Percentiles rank a stretch among this genome's conserved stretches.
Conservation (phyloP, 2,888 invertebrate species). For the Agrypnus murinus region DNA sequence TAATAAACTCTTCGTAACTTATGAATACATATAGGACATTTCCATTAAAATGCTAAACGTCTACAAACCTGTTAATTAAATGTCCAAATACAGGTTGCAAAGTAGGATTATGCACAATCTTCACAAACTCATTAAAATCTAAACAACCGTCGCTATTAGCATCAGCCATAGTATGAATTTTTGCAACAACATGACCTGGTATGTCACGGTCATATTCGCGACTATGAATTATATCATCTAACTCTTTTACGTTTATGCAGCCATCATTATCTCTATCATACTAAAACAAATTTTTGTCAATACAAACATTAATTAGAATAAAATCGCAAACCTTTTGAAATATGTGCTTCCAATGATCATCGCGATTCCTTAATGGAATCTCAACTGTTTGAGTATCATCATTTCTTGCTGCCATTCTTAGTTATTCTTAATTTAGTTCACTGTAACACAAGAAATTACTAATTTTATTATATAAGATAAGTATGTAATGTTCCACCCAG, state of each 20-base stretch:
- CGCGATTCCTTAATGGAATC: slow-evolving; percentile 61
- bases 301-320: not conserved
- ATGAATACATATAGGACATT: too few species aligned
- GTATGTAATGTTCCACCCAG: too few species aligned
- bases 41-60: too few species aligned
- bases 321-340: slow-evolving; percentile 71
- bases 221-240: slow-evolving; percentile 77
- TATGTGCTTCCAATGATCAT: slow-evolving; percentile 73
- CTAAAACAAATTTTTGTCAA: slow-evolving; percentile 69
- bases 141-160: slow-evolving; percentile 78
- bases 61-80: slow-evolving; percentile 75
- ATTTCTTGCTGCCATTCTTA: slow-evolving; percentile 13
- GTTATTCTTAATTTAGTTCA: not conserved
- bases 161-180: slow-evolving; percentile 81
- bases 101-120: slow-evolving; percentile 79
- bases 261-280: slow-evolving; percentile 84
- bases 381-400: not conserved
- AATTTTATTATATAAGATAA: too few species aligned
- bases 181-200: slow-evolving; percentile 78
- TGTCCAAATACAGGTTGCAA: slow-evolving; percentile 74
- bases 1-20: too few species aligned
- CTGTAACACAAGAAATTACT: too few species aligned
- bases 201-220: slow-evolving; percentile 78
- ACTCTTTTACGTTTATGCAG: slow-evolving; percentile 79
- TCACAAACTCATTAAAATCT: slow-evolving; percentile 83